phyloP scores from a whole-genome alignment of 2,113 vertebrate species.

The Pseudopipra pipra region DNA sequence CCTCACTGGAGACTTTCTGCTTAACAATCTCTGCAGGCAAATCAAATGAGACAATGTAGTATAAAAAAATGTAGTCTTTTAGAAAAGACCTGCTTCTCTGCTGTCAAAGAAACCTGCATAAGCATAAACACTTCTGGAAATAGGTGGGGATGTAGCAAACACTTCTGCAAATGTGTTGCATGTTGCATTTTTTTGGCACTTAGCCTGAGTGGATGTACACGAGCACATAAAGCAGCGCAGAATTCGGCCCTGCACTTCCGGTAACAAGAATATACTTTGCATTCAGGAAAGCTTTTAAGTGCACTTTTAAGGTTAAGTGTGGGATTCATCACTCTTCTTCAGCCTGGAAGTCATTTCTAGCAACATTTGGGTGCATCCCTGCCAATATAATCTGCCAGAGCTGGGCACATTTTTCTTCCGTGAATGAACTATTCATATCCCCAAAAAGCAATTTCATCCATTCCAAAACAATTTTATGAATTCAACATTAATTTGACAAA shows the following conservation, averaged over 20 bases:
- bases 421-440: constrained; percentile 54
- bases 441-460: constrained; percentile 48
- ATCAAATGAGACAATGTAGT: background rate
- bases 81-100: background rate
- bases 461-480: constrained; percentile 60
- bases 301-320: constrained; percentile 31
- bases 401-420: constrained; percentile 36
- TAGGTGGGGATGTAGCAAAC: background rate
- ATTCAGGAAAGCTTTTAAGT: constrained; percentile 38
- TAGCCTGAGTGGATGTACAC: background rate
- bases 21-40: constrained; percentile 6
- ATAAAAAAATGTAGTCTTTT: background rate
- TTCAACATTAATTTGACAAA: constrained; percentile 60
- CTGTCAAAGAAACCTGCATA: constrained; percentile 9
- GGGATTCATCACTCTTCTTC: constrained; percentile 30
- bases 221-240: background rate
- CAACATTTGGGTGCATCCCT: constrained; percentile 22
- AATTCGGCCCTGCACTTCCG: background rate
- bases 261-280: background rate
- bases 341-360: constrained; percentile 39
- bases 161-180: constrained; percentile 17
- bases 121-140: constrained; percentile 26
- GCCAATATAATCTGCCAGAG: background rate
- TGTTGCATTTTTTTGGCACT: constrained; percentile 47
- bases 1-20: background rate